Evolutionary conservation across 1,140 invertebrate genomes (phyloP).

Genomic region (Pseudomyrmex gracilis): DNA sequence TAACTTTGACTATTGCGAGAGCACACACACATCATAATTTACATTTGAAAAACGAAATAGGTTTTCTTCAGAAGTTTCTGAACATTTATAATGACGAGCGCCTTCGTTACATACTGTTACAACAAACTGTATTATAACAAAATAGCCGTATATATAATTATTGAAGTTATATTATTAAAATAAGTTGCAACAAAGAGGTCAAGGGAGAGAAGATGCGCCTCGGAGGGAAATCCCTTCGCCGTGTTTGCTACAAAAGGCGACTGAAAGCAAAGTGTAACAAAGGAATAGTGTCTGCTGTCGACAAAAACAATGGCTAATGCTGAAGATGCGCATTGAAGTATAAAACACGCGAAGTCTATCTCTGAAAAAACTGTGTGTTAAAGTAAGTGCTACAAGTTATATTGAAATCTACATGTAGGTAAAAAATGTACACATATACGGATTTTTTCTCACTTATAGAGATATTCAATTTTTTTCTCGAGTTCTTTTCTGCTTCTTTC

Average conservation of each 20-base stretch:
- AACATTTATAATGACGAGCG: conserved; percentile 14
- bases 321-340: neutral
- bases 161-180: conserved; percentile 56
- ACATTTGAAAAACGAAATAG: conserved; percentile 15
- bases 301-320: conserved; percentile 25
- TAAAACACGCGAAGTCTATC: neutral
- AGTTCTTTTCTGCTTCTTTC: neutral
- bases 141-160: conserved; percentile 27
- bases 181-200: conserved; percentile 65
- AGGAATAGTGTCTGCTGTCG: conserved; percentile 11
- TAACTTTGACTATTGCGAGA: neutral
- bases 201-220: conserved; percentile 62
- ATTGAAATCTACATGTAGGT: neutral
- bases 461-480: neutral
- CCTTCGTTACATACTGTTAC: conserved; percentile 21
- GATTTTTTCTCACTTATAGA: too few species aligned
- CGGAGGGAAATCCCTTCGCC: conserved; percentile 52
- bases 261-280: conserved; percentile 27
- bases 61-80: conserved; percentile 3
- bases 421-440: neutral
- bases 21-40: neutral
- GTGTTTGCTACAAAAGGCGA: conserved; percentile 28
- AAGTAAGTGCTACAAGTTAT: neutral
- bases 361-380: neutral
- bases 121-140: conserved; percentile 45